Percentiles rank a stretch among this genome's conserved stretches.
phyloP scores from a whole-genome alignment of 2,888 invertebrate genomes.

The Thelaira solivaga region DNA sequence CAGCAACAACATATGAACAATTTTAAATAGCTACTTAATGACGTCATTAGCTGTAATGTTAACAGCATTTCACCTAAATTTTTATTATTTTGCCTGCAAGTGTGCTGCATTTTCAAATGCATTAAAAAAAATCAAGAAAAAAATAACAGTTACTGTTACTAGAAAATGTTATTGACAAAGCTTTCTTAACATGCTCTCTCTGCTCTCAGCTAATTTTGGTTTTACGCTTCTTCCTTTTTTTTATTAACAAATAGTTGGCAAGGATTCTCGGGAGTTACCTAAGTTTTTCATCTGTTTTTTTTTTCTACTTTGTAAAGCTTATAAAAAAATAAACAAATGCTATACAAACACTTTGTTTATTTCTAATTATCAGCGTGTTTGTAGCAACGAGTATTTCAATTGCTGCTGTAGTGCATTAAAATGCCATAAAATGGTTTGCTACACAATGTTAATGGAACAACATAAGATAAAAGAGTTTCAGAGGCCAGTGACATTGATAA shows the following conservation, averaged over 20 bases:
- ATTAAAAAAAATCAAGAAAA: neutral
- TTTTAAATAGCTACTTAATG: slow-evolving; percentile 39
- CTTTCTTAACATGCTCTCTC: slow-evolving; percentile 10
- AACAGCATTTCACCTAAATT: slow-evolving; percentile 52
- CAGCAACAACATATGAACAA: slow-evolving; percentile 38
- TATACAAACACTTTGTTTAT: neutral
- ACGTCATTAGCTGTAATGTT: slow-evolving; percentile 55
- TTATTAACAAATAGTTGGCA: slow-evolving; percentile 26
- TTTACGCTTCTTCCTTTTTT: neutral
- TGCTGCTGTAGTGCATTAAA: slow-evolving; percentile 43
- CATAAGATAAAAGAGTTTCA: slow-evolving; percentile 34
- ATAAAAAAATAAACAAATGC: neutral
- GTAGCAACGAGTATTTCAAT: slow-evolving; percentile 4
- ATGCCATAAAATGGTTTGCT: slow-evolving; percentile 46
- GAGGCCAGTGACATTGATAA: slow-evolving; percentile 34
- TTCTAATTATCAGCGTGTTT: slow-evolving; percentile 3
- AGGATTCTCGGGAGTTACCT: slow-evolving; percentile 55
- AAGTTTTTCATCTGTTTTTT: slow-evolving; percentile 47
- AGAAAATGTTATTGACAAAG: slow-evolving; percentile 22
- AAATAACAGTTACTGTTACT: slow-evolving; percentile 10
- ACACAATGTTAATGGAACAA: slow-evolving; percentile 41
- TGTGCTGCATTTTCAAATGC: slow-evolving; percentile 3
- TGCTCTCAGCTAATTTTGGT: neutral
- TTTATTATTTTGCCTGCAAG: slow-evolving; percentile 21
- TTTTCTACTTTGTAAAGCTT: slow-evolving; percentile 37